A percentile compares a stretch with the other conserved stretches of the same genome.
Conservation (phyloP, 2,113 vertebrate species). For the Nycticryphes semicollaris region DNA sequence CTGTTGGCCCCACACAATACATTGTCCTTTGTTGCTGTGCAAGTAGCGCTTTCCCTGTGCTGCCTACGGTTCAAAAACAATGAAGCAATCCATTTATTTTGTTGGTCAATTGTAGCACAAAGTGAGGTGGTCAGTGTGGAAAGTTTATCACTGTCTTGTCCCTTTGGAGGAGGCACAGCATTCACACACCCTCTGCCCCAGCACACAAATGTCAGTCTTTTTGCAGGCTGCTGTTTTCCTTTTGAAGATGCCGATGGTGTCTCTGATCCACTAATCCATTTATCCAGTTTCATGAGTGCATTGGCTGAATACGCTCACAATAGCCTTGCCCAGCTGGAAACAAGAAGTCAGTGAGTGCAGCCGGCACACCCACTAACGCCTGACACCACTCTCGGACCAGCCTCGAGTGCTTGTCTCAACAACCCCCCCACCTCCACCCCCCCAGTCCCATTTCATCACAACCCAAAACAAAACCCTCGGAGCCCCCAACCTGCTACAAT, state of each 20-base stretch:
- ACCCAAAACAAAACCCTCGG: neutral
- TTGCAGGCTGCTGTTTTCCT: constrained; percentile 79
- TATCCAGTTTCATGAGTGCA: constrained; percentile 82
- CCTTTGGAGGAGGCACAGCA: constrained; percentile 81
- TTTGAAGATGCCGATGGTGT: constrained; percentile 81
- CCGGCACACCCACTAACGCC: constrained; percentile 74
- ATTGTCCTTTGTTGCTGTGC: constrained; percentile 77
- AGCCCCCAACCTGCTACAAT: neutral
- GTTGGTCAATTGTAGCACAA: constrained; percentile 78
- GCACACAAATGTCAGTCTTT: constrained; percentile 76
- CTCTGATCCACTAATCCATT: constrained; percentile 85
- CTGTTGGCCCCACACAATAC: constrained; percentile 76
- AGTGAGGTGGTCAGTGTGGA: constrained; percentile 79
- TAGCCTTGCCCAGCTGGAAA: constrained; percentile 78
- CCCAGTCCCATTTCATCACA: neutral
- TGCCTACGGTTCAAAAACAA: constrained; percentile 80
- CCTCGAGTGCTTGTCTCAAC: constrained; percentile 63
- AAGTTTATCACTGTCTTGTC: constrained; percentile 91
- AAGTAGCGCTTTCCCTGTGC: constrained; percentile 77
- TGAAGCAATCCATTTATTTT: constrained; percentile 87
- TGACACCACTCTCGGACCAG: constrained; percentile 65
- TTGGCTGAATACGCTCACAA: constrained; percentile 78
- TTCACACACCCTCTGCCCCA: constrained; percentile 79
- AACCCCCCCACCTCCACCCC: neutral
- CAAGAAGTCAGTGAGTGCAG: constrained; percentile 75